Evolutionary conservation across 2,113 vertebrate genomes (phyloP), one percentile per base, ranked within the genome.

Genomic region (Dicerorhinus sumatrensis): DNA sequence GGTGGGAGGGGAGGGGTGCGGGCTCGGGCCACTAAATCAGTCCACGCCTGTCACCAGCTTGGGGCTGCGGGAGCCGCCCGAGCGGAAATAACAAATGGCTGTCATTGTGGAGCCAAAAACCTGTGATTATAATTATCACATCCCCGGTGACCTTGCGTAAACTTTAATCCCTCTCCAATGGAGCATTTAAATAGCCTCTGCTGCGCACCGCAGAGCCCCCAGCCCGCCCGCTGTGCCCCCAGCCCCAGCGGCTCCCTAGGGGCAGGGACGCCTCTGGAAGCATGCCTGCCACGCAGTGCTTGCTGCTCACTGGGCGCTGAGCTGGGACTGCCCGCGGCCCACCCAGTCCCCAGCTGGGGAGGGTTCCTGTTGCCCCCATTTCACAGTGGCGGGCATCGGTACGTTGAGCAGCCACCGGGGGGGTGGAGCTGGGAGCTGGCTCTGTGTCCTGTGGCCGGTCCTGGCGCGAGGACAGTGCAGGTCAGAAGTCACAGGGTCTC

Each of bases 121-220:
- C 99, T 99, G 99, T 99, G 99, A 99, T 99, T 99, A 99, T 99
- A 99, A 99, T 99, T 99, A 99, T 99, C 99, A 99, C 99, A 99
- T 99, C 99, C 99, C 99, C 99, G 99, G 99, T 99, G 99, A 99
- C 99, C 99, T 99, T 99, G 99, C 99, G 99, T 99, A 99, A 99
- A 99, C 99, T 99, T 99, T 99, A 99, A 99, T 99, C 99, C 99
- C 99, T 99, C 99, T 99, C 99, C 99, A 99, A 99, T 99, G 99
- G 99, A 99, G 99, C 99, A 99, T 99, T 99, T 99, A 99, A 99
- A 99, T 99, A 99, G 99, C 99, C 99, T 99, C 99, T 99, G 98
- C 99, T 97, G 99, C 98, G 98, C 99, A 98, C 98, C 98, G 97
- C 82, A 91, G 98, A 98, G 98, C 99, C 98, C 98, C 96, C 97